Evolutionary conservation across 2,888 invertebrate genomes (phyloP).

Genomic region (Cheilosia soror): DNA sequence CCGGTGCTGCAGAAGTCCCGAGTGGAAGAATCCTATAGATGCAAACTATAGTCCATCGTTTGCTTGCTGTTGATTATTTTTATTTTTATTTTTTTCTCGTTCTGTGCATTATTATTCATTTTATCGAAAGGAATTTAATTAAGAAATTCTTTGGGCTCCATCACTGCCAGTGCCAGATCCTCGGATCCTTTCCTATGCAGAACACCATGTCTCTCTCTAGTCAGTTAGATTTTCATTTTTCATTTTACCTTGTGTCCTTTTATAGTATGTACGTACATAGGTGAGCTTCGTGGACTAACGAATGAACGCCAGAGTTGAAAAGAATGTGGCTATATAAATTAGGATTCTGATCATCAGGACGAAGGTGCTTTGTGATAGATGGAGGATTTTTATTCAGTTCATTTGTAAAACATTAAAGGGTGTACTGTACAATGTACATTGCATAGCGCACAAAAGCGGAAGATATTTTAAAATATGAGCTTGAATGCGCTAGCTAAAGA

Average conservation of each 20-base stretch:
- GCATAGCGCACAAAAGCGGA: too few relatives aligned
- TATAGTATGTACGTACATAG: slow-evolving; percentile 22
- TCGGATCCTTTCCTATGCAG: slow-evolving; percentile 30
- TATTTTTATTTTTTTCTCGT: neutral
- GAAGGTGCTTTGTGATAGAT: slow-evolving; percentile 26
- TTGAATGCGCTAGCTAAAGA: too few relatives aligned
- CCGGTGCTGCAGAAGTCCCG: neutral
- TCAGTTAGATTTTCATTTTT: neutral
- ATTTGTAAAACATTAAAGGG: neutral
- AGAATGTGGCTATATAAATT: slow-evolving; percentile 48
- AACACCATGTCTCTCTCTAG: neutral
- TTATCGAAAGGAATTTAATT: slow-evolving; percentile 72
- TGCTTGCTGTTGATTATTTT: neutral
- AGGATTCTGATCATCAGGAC: slow-evolving; percentile 52
- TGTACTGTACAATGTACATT: too few relatives aligned
- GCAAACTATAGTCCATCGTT: slow-evolving; percentile 40
- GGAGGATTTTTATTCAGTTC: neutral
- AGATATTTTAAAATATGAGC: neutral
- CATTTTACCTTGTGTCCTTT: slow-evolving; percentile 3
- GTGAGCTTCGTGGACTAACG: slow-evolving; percentile 31
- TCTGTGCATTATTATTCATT: slow-evolving; percentile 52
- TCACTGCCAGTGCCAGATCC: slow-evolving; percentile 56
- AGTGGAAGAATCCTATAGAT: slow-evolving; percentile 21
- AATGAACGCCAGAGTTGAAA: slow-evolving; percentile 29
- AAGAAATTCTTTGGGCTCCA: slow-evolving; percentile 59